These are phyloP conservation scores for Drosophila kanekoi DNA, from an alignment of 2,888 invertebrate genomes.

Conservation along the genomic window DNA sequence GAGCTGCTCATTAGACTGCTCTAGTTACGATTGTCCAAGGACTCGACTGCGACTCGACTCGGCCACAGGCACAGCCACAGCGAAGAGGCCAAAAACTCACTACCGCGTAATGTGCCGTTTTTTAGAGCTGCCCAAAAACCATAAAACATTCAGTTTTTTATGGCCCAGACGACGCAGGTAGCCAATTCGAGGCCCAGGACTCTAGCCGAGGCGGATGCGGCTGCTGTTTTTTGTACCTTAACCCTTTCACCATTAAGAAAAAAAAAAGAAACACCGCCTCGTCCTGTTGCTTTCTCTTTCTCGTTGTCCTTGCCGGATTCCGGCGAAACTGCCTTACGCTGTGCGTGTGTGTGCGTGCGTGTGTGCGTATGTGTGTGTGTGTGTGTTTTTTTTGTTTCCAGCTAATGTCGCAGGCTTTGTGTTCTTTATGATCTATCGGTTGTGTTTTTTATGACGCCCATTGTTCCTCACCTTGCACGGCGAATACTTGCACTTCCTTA, in stretches of 20 bases:
- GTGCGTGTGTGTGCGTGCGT: neutral
- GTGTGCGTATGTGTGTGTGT: neutral
- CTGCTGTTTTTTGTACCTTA: slow-evolving; percentile 67
- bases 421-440: slow-evolving; percentile 69
- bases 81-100: slow-evolving; percentile 36
- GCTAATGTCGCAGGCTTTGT: slow-evolving; percentile 69
- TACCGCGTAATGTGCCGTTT: slow-evolving; percentile 69
- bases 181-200: neutral
- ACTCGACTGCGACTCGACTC: slow-evolving; percentile 22
- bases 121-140: slow-evolving; percentile 37
- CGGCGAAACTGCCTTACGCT: slow-evolving; percentile 34
- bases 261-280: slow-evolving; percentile 2
- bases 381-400: slow-evolving; percentile 59
- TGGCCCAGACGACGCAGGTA: slow-evolving; percentile 38
- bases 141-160: slow-evolving; percentile 76
- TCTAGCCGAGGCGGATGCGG: slow-evolving; percentile 13
- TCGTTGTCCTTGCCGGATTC: slow-evolving; percentile 59
- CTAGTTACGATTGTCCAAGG: slow-evolving; percentile 66
- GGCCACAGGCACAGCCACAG: neutral
- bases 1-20: slow-evolving; percentile 53
- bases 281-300: slow-evolving; percentile 24
- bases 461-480: slow-evolving; percentile 56
- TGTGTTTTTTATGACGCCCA: slow-evolving; percentile 70
- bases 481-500: slow-evolving; percentile 57
- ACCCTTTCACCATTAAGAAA: slow-evolving; percentile 78